Percentiles rank a stretch among this genome's conserved stretches.
Conservation (phyloP, 2,797 vertebrate species). For the Falco peregrinus region DNA sequence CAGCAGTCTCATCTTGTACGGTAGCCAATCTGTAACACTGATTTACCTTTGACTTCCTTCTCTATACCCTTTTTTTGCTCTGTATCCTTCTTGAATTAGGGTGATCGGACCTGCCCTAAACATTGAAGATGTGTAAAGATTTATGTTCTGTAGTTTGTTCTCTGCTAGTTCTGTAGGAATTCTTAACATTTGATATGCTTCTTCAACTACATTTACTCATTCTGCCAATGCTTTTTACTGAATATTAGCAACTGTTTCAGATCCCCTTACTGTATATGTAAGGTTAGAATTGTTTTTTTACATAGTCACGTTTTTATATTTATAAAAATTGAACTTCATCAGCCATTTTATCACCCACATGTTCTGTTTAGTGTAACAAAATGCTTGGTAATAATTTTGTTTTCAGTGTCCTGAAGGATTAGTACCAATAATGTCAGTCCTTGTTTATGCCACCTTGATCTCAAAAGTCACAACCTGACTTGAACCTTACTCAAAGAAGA, state of each 20-base stretch:
- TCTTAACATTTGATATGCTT: not conserved
- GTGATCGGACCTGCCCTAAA: not conserved
- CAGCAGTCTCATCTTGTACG: not conserved
- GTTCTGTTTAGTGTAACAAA: not conserved
- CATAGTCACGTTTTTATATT: not conserved
- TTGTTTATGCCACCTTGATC: not conserved
- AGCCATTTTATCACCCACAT: not conserved
- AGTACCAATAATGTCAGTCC: not conserved
- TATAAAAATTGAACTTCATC: not conserved
- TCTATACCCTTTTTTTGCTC: not conserved
- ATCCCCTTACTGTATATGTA: not conserved
- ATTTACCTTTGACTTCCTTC: not conserved
- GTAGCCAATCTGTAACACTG: not conserved
- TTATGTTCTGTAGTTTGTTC: not conserved
- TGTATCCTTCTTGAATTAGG: not conserved
- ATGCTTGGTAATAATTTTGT: not conserved
- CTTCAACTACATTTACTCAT: not conserved
- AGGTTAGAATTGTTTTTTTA: not conserved
- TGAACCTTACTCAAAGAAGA: not conserved
- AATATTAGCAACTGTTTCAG: not conserved
- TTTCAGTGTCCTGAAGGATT: not conserved
- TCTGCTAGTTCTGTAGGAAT: not conserved
- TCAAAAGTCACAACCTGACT: not conserved
- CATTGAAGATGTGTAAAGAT: not conserved
- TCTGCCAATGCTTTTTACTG: not conserved